Evolutionary conservation across 2,797 vertebrate genomes (phyloP).

Genomic region (Vultur gryphus): DNA sequence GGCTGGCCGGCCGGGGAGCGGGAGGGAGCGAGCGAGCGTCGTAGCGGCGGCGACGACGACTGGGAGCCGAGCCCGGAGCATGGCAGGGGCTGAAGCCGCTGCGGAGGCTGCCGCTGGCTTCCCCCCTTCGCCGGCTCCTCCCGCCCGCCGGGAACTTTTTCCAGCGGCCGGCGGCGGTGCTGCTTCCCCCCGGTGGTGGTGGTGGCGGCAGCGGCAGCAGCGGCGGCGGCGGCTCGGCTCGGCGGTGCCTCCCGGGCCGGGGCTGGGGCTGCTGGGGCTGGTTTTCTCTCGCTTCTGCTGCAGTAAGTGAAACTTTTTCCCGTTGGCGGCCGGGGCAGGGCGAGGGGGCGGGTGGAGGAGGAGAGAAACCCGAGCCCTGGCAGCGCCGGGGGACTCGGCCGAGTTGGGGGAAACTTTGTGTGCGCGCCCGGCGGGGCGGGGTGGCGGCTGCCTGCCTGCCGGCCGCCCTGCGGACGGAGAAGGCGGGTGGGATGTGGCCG

Average conservation of each 20-base stretch:
- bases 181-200: conserved; percentile 38
- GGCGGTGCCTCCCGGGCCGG: conserved; percentile 19
- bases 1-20: not conserved
- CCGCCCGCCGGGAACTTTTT: conserved; percentile 30
- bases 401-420: conserved; percentile 49
- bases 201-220: not conserved
- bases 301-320: conserved; percentile 58
- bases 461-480: not conserved
- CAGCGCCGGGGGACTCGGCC: not conserved
- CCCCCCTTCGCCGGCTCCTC: not conserved
- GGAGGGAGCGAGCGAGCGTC: not conserved
- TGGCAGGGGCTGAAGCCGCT: conserved; percentile 18
- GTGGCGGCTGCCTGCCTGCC: not conserved
- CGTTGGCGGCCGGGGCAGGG: not conserved
- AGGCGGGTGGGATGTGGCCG: not conserved
- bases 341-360: not conserved
- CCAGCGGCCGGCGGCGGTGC: not conserved
- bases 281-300: conserved; percentile 66
- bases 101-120: not conserved
- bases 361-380: not conserved
- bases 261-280: conserved; percentile 45
- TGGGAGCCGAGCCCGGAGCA: conserved; percentile 3
- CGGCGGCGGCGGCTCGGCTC: conserved; percentile 31
- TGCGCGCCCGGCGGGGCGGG: not conserved
- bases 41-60: not conserved